Evolutionary conservation across 2,888 invertebrate genomes (phyloP).

Genomic region (Tubiluchus corallicola): DNA sequence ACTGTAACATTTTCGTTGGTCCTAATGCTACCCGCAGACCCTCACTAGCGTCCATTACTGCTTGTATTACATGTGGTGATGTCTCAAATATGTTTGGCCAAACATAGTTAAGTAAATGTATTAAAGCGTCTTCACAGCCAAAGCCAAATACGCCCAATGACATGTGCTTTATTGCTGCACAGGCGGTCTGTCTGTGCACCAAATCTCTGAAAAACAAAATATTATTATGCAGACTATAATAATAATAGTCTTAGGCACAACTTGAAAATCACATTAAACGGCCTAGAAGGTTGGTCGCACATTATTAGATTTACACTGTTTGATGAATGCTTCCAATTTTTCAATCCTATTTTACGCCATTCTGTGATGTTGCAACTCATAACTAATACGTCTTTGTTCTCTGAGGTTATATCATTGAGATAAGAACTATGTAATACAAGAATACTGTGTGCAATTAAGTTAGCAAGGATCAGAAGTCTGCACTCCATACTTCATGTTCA

Average conservation of each 20-base stretch:
- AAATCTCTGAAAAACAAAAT: conserved; percentile 57
- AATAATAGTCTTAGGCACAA: not conserved
- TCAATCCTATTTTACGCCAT: no score
- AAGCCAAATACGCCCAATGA: conserved; percentile 94
- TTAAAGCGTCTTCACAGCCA: conserved; percentile 92
- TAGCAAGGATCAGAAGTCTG: no score
- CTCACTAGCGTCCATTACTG: conserved; percentile 97
- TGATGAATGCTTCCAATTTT: no score
- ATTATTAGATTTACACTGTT: no score
- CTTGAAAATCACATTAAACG: no score
- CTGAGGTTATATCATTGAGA: not conserved
- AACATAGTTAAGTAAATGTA: conserved; percentile 90
- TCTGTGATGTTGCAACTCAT: conserved; percentile 4
- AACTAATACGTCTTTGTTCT: not conserved
- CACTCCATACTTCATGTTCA: no score
- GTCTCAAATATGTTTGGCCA: conserved; percentile 99
- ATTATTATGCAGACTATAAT: no score
- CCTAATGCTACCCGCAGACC: conserved; percentile 91
- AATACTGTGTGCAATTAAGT: not conserved
- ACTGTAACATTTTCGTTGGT: conserved; percentile 87
- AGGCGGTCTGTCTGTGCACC: conserved; percentile 95
- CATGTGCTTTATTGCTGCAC: conserved; percentile 98
- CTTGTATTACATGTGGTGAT: conserved; percentile 96
- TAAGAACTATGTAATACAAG: not conserved
- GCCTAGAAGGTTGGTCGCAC: no score